Evolutionary conservation across 2,113 vertebrate genomes (phyloP).

Genomic region (Rafetus swinhoei): DNA sequence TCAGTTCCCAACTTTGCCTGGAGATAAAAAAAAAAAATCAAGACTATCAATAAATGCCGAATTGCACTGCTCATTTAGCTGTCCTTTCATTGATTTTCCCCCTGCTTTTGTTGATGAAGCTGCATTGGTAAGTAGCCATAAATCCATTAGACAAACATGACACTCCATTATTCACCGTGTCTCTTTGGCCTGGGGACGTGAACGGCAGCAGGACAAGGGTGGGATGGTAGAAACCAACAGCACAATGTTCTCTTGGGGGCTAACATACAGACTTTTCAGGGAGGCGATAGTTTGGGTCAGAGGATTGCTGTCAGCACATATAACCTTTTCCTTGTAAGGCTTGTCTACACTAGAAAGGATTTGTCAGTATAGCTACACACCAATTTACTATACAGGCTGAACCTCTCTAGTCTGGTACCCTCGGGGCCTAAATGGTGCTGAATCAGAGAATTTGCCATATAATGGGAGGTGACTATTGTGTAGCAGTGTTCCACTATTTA

Average conservation of each 20-base stretch:
- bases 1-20: conserved; percentile 3
- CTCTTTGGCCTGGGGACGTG: background rate
- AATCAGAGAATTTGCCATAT: background rate
- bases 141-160: conserved; percentile 57
- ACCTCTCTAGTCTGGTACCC: no score
- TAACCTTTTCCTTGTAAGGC: background rate
- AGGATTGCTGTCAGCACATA: background rate
- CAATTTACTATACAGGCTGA: background rate
- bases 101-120: conserved; percentile 64
- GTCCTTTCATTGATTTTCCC: conserved; percentile 46
- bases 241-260: background rate
- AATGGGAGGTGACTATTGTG: no score
- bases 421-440: no score
- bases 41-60: conserved; percentile 34
- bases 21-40: conserved; percentile 17
- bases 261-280: background rate
- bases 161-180: conserved; percentile 16
- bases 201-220: rapidly evolving
- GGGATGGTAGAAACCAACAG: background rate
- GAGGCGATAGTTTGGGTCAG: background rate
- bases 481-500: no score
- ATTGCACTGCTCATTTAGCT: conserved; percentile 31
- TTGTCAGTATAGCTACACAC: background rate
- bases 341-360: background rate
- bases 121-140: conserved; percentile 38